Conservation (phyloP, 2,888 invertebrate genomes). For the Sceliomorpha sp. region DNA sequence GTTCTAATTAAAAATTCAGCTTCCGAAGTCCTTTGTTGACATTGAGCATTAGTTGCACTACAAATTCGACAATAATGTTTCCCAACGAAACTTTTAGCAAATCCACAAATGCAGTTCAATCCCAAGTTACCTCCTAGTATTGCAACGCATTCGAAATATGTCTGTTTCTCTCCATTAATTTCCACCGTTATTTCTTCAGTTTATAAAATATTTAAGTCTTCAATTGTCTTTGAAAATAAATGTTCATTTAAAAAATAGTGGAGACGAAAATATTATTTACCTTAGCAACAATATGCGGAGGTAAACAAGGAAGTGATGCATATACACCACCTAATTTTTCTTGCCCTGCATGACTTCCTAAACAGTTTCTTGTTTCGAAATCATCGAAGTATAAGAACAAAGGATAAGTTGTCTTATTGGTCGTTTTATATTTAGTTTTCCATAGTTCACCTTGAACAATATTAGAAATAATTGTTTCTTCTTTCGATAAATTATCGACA, state of each 20-base stretch:
- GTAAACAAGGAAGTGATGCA: too few species aligned
- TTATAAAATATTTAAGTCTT: conserved; percentile 29
- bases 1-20: too few species aligned
- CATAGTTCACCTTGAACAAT: conserved; percentile 33
- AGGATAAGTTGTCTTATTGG: conserved; percentile 9
- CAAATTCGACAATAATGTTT: conserved; percentile 21
- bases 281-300: conserved; percentile 18
- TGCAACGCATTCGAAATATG: conserved; percentile 22
- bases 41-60: conserved; percentile 15
- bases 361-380: conserved; percentile 18
- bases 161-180: conserved; percentile 4
- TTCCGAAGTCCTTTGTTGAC: conserved; percentile 14
- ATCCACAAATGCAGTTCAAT: conserved; percentile 14
- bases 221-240: conserved; percentile 24
- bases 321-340: conserved; percentile 35
- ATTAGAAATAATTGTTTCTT: conserved; percentile 12
- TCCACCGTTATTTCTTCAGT: neutral
- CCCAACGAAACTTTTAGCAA: conserved; percentile 6
- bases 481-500: conserved; percentile 7
- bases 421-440: conserved; percentile 22
- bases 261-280: conserved; percentile 25
- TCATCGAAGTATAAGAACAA: too few species aligned
- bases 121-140: conserved; percentile 18
- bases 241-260: conserved; percentile 13
- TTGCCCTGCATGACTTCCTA: conserved; percentile 36